These are phyloP conservation scores for Strigamia crassipes DNA, from an alignment of 2,888 invertebrate species.

Conservation along the genomic window DNA sequence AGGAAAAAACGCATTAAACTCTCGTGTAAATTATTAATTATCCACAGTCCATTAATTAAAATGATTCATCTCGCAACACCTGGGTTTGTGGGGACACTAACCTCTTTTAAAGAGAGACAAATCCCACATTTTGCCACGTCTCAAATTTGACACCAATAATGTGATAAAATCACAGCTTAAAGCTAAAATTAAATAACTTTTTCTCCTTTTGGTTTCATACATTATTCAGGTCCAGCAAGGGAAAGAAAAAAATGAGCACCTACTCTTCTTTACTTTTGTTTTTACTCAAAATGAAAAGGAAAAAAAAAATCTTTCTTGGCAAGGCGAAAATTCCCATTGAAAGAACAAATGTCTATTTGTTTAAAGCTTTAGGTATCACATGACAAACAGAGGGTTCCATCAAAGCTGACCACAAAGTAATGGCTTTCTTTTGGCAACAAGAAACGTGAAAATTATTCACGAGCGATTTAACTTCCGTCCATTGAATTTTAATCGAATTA, in stretches of 20 bases:
- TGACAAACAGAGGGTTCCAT: not conserved
- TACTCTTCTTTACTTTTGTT: no score
- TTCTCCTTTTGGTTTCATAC: not conserved
- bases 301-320: not conserved
- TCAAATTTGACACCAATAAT: no score
- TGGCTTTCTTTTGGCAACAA: not conserved
- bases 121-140: no score
- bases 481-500: no score
- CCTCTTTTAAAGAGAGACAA: not conserved
- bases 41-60: constrained; percentile 3
- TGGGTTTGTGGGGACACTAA: not conserved
- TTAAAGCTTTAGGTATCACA: not conserved
- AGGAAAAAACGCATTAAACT: not conserved
- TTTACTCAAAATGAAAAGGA: no score
- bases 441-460: no score
- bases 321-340: not conserved
- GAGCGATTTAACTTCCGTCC: no score
- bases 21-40: no score
- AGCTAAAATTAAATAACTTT: not conserved
- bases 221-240: not conserved
- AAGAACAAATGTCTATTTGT: constrained; percentile 1
- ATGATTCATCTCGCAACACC: not conserved
- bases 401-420: not conserved
- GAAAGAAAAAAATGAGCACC: not conserved
- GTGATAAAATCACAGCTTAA: not conserved